Base-by-base conservation (phyloP, 2,113 vertebrate species). In the Leptobrachium leishanense region DNA sequence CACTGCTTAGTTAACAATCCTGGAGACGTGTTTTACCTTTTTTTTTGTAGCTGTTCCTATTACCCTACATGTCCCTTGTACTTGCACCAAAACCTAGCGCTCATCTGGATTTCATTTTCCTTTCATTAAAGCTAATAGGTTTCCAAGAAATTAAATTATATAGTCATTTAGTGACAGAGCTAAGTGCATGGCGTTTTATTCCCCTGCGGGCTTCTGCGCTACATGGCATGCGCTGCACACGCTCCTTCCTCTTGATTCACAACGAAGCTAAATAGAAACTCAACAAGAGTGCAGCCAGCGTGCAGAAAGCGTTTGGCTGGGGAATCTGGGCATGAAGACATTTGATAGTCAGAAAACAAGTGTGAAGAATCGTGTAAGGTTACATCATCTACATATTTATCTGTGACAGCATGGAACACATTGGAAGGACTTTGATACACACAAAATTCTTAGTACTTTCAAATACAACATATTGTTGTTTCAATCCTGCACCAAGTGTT, bases 81-180 rank as follows among this genome's bases (percentile, higher is more conserved):
- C 79, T 88, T 82, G 79, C 84, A 88, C 85, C 81, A 74, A 89
- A 90, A 84, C 88, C 87, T 84, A 86, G 81, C 81, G 85, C 84
- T 91, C 87, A 85, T 89, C 87, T 87, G 84, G 84, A 89, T 89
- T 88, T 91, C 82, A 85, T 92, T 89, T 91, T 87, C 85, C 85
- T 90, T 90, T 89, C 84, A 87, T 90, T 86, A 84, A 91, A 84
- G 83, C 85, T 92, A 92, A 92, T 92, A 85, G 83, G 70, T 92
- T 93, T 91, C 86, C 88, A 86, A 84, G 86, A 94, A 92, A 92
- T 92, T 86, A 89, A 92, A 92, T 92, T 92, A 88, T 84, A 81
- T 81, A 89, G 80, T 90, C 82, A 84, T 90, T 93, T 89, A 89
- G 84, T 85, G 88, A 84, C 85, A 87, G 82, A 76, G 85, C 84